Conservation (phyloP, 2,113 vertebrate species). For the Eudorcas thomsonii region DNA sequence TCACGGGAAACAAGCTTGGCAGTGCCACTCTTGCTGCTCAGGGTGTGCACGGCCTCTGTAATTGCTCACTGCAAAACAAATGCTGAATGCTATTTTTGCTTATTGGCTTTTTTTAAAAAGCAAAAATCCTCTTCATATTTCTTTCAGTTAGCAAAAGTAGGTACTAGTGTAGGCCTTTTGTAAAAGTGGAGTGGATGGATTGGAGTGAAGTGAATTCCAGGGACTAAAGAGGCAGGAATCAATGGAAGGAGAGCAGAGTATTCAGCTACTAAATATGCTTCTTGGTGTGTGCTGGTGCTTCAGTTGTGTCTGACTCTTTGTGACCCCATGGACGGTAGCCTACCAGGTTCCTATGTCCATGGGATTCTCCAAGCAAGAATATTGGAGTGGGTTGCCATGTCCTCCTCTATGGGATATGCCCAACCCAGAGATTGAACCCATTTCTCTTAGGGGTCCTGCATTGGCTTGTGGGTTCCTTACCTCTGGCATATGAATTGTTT, state of each 20-base stretch:
- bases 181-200: background rate
- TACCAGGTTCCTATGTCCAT: background rate
- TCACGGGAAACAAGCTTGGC: background rate
- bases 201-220: background rate
- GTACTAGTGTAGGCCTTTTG: background rate
- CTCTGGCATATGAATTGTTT: background rate
- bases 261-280: background rate
- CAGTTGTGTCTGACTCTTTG: background rate
- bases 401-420: background rate
- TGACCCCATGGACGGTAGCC: background rate
- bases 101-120: background rate
- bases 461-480: background rate
- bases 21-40: background rate
- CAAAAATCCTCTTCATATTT: background rate
- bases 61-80: background rate
- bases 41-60: background rate
- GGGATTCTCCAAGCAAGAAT: background rate
- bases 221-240: background rate
- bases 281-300: fast-evolving
- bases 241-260: background rate
- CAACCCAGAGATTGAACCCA: background rate
- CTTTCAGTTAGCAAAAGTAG: background rate
- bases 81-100: background rate
- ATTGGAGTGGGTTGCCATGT: background rate
- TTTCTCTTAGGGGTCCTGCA: background rate